These are phyloP conservation scores for Benthosema pterotum DNA, from an alignment of 2,797 vertebrate genomes.

Conservation along the genomic window DNA sequence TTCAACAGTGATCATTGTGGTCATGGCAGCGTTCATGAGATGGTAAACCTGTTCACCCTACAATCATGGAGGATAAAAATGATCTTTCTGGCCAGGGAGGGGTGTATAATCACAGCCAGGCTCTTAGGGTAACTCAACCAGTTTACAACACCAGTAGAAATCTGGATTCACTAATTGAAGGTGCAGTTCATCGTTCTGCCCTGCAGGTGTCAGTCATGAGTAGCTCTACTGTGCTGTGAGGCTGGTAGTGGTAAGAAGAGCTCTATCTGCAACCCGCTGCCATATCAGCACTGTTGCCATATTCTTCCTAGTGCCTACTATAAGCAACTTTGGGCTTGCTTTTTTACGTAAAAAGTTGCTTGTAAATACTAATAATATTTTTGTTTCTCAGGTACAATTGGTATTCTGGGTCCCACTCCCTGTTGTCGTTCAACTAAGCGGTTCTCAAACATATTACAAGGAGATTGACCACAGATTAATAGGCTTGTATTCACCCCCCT, in stretches of 20 bases:
- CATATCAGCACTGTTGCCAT: no score
- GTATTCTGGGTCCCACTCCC: no score
- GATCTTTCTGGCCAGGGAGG: slow-evolving; percentile 25
- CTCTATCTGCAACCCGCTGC: slow-evolving; percentile 18
- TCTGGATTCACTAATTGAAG: neutral
- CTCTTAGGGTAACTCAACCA: slow-evolving; percentile 2
- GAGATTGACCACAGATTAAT: no score
- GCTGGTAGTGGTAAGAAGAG: slow-evolving; percentile 14
- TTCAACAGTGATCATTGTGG: slow-evolving; percentile 10
- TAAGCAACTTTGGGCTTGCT: no score
- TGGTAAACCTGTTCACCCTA: slow-evolving; percentile 38
- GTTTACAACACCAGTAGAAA: neutral
- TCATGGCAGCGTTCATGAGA: slow-evolving; percentile 23
- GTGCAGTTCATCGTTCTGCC: slow-evolving; percentile 32
- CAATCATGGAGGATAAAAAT: slow-evolving; percentile 32
- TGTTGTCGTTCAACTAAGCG: no score
- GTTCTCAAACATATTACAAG: no score
- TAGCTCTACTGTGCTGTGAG: slow-evolving; percentile 1
- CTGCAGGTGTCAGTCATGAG: slow-evolving; percentile 54
- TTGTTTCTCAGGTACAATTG: no score
- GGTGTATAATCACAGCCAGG: slow-evolving; percentile 45
- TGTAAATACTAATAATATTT: no score
- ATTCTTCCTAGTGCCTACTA: no score
- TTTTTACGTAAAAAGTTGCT: no score
- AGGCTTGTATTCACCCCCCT: no score